Base-by-base conservation (phyloP, 2,113 vertebrate genomes). In the Sigmodon hispidus region DNA sequence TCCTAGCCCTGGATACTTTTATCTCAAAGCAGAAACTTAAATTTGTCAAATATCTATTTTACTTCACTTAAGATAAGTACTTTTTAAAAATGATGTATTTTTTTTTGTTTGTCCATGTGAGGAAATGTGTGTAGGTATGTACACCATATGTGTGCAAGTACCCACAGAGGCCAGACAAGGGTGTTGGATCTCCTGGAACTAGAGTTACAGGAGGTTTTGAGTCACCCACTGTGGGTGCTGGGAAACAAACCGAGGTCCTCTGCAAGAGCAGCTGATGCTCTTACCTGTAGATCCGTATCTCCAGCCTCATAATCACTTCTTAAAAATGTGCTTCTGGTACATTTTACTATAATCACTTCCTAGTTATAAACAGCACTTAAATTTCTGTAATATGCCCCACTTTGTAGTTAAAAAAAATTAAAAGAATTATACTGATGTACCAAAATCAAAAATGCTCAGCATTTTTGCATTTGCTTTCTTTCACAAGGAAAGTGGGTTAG, bases 311-410 rank as follows among this genome's bases (percentile, higher is more conserved):
- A 13, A 34, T 34, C 43, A 31, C 50, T 12, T 79, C 52, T 79
- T 36, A 21, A 79, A 34, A 34, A 45, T 48, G 9, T 31, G 40
- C 59, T 65, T 85, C 29, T 85, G 43, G 70, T 16, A 17, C 48
- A 77, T 72, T 87, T 85, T 40, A 40, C 72, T 59, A 55, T 1
- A 65, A 0, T 76, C 40, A 48, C 63, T 86, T 93, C 36, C 48
- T 90, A 61, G 72, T 92, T 90, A 15, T 40, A 90, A 95, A 57
- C 12, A 61, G 90, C 77, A 7, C 65, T 93, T 87, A 34, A 21
- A 22, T 72, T 70, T 94, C 36, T 92, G 26, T 40, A 87, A 22
- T 55, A 79, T 40, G 10, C 43, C 50, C 77, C 26, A 50, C 61
- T 77, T n/a, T 36, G 45, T 83, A 34, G 67, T n/a, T 94, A 31